These are phyloP conservation scores for Lamprologus lemairii DNA, from an alignment of 2,113 vertebrate species.

Conservation along the genomic window DNA sequence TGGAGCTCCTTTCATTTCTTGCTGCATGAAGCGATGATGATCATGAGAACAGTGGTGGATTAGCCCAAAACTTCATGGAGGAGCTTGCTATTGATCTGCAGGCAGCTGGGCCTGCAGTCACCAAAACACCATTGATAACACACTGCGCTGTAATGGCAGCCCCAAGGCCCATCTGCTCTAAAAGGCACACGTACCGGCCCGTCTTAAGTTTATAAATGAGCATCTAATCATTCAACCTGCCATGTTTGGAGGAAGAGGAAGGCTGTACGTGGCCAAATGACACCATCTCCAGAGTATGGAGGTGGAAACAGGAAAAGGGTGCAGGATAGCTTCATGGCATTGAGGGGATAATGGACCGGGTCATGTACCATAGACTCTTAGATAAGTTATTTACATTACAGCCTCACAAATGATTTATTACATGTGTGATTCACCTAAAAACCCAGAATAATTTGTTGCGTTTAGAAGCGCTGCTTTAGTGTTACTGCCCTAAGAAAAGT, in stretches of 20 bases:
- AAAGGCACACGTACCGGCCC: background rate
- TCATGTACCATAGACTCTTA: accelerated
- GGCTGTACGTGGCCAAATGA: background rate
- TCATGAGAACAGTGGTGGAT: background rate
- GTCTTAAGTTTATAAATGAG: background rate
- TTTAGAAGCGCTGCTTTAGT: background rate
- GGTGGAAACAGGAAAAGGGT: background rate
- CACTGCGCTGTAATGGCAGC: background rate
- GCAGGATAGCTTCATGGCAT: background rate
- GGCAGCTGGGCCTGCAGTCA: background rate
- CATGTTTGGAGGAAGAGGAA: background rate
- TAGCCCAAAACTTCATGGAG: background rate
- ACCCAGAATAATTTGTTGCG: accelerated
- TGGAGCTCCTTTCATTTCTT: background rate
- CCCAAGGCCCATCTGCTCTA: background rate
- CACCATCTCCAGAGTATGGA: background rate
- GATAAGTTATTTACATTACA: background rate
- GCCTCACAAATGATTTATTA: background rate
- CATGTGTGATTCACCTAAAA: background rate
- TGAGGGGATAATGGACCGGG: background rate
- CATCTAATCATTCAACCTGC: background rate
- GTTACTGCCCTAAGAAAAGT: background rate
- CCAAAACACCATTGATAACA: background rate
- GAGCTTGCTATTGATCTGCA: background rate
- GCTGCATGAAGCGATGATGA: background rate